Evolutionary conservation across 2,888 invertebrate species (phyloP), one percentile per base, ranked within the genome.

Genomic region (Campaea margaritaria): DNA sequence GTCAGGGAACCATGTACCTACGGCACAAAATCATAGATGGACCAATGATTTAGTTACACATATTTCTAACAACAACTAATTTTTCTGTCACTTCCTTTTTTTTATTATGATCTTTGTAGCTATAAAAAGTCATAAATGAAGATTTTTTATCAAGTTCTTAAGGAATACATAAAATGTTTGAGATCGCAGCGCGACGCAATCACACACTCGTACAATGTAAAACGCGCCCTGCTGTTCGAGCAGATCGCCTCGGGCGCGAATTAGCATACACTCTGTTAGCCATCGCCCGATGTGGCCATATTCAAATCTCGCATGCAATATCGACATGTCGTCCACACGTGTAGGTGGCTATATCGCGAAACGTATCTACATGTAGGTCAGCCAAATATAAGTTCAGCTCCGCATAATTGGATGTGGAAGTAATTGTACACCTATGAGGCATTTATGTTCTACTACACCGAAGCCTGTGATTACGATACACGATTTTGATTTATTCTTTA

Each of bases 291-390:
- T 68, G 74, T 72, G 72, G 78, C 77, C 75, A 73, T 80, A 81
- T 81, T 78, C 78, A 80, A 84, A 84, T 80, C 73, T 73, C 62
- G 74, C 71, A 79, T 75, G 77, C 82, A 66, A 86, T 83, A 83
- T 80, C 84, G 79, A 81, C 82, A 82, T 83, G 81, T 83, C 78
- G 81, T 83, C 78, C 75, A 72, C 74, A 74, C 73, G 82, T 80
- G 86, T 86, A 82, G 83, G 85, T 76, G 82, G 80, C 72, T 73
- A 73, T 83, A 83, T 85, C 85, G 87, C 87, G 75, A 87, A 86
- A 86, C 80, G 72, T 75, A 79, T 75, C 69, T 64, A 64, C 69
- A 85, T 83, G 81, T 87, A 75, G 86, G 87, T 85, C 86, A 85
- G 71, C 76, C 79, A 81, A 85, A 85, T 85, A 84, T 83, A 78